Base-by-base conservation (phyloP, 2,888 invertebrate species). In the Cyclophora punctaria region DNA sequence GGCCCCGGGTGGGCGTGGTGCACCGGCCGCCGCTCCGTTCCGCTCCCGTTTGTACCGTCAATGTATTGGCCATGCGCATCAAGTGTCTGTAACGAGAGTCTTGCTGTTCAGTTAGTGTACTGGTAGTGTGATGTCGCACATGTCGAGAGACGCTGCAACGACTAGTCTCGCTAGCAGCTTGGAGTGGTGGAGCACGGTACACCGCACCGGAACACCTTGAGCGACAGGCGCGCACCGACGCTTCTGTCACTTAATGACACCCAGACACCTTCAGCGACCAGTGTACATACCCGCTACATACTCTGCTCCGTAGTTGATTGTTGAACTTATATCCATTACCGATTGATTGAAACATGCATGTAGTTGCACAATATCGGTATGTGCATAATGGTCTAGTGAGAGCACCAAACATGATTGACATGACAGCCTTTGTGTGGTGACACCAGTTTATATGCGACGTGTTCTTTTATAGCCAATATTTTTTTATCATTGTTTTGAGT, bases 101-200 rank as follows among this genome's bases (percentile, higher is more conserved):
- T 86, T 84, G 83, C 79, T 86, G 82, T 86, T 84, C 72, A 82
- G 67, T 80, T 87, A 85, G 87, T 71, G 81, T 85, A 84, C 84
- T 84, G 83, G 80, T 87, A 87, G 86, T 87, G 84, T 84, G 71
- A 80, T 86, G 86, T 79, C 78, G 82, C 84, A 86, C 85, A 69
- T 73, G 69, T 73, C 69, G 73, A 73, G 65, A 67, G 76, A 71
- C 75, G 78, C 78, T 78, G 77, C 78, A 75, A 75, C 71, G 76
- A 71, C 71, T 83, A 79, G 80, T 73, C 65, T 63, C 77, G 70
- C 64, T 83, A 83, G 78, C 73, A 74, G 86, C 87, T 86, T 86
- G 73, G 78, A 77, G 78, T 73, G 80, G 77, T 77, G 80, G 67
- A 75, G 83, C 81, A 80, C 82, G 78, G 75, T 70, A 73, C 75